phyloP scores from a whole-genome alignment of 2,113 vertebrate species.

The Eolophus roseicapilla region DNA sequence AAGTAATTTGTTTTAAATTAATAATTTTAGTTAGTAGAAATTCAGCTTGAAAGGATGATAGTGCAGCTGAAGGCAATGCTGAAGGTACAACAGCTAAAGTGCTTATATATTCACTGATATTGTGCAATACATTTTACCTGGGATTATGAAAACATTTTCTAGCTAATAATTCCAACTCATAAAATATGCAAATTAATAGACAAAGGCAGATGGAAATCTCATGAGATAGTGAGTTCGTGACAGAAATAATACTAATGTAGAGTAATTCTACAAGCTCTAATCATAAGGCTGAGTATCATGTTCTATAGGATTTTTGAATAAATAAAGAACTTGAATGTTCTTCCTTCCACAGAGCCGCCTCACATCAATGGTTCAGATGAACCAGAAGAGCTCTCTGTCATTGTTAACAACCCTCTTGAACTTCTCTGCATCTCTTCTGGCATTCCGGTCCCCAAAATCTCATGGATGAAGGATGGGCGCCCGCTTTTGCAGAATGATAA shows the following conservation, averaged over 20 bases:
- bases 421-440: constrained; percentile 86
- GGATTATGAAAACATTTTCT: neutral
- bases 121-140: neutral
- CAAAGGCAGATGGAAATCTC: neutral
- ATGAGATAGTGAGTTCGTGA: neutral
- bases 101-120: neutral
- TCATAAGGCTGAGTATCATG: neutral
- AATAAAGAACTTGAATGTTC: neutral
- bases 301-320: neutral
- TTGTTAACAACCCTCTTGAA: constrained; percentile 86
- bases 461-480: constrained; percentile 94
- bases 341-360: constrained; percentile 84
- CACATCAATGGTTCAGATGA: constrained; percentile 84
- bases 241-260: neutral
- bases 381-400: constrained; percentile 83
- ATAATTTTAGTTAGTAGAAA: neutral
- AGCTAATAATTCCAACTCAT: neutral
- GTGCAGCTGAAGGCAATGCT: neutral
- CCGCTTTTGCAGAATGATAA: constrained; percentile 81
- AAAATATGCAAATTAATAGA: neutral
- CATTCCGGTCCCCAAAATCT: constrained; percentile 85
- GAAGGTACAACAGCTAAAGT: neutral
- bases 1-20: neutral
- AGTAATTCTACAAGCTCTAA: neutral
- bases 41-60: neutral